phyloP scores from a whole-genome alignment of 2,113 vertebrate genomes.

The Dryoscopus gambensis region DNA sequence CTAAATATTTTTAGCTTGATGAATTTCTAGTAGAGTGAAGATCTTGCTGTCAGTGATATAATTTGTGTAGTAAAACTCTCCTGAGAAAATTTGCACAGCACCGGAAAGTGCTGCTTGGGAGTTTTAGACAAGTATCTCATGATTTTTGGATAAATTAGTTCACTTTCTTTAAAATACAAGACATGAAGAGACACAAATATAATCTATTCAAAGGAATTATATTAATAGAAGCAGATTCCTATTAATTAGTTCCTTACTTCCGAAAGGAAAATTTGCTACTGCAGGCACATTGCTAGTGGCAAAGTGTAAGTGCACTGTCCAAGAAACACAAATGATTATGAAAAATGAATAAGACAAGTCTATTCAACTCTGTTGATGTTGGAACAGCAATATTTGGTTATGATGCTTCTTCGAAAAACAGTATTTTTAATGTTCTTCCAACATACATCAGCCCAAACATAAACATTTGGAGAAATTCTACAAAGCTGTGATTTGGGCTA shows the following conservation, averaged over 20 bases:
- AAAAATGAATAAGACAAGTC: conserved; percentile 52
- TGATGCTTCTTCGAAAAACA: conserved; percentile 44
- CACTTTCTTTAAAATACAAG: not conserved
- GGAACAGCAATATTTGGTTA: conserved; percentile 36
- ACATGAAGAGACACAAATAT: not conserved
- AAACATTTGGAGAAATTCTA: conserved; percentile 34
- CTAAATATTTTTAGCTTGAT: not conserved
- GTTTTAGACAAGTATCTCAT: not conserved
- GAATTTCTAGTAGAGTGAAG: not conserved
- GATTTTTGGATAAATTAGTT: not conserved
- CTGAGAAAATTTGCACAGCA: not conserved
- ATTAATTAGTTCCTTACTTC: conserved; percentile 39
- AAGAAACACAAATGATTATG: conserved; percentile 61
- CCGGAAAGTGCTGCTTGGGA: not conserved
- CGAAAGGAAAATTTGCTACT: conserved; percentile 34
- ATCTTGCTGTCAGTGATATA: not conserved
- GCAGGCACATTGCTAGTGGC: conserved; percentile 14
- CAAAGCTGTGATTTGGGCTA: not conserved
- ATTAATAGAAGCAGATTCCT: conserved; percentile 7
- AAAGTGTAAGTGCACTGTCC: conserved; percentile 17
- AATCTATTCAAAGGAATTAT: not conserved
- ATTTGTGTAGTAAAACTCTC: not conserved
- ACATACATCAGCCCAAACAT: not conserved
- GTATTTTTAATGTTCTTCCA: conserved; percentile 3
- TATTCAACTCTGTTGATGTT: conserved; percentile 50